Conservation (phyloP, 2,888 invertebrate genomes). For the Asteroscopus sphinx region DNA sequence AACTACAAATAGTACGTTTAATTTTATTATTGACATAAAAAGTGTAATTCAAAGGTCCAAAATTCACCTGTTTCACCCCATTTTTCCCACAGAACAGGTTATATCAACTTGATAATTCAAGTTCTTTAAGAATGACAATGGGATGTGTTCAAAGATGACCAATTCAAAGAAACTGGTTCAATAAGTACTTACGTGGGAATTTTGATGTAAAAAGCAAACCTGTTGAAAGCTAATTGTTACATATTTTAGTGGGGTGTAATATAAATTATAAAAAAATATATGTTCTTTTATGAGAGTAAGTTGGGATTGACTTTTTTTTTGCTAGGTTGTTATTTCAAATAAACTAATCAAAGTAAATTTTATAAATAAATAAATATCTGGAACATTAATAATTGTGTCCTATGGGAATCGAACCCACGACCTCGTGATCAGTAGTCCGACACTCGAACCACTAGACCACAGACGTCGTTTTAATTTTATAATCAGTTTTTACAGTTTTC, state of each 20-base stretch:
- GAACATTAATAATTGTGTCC: too few species aligned
- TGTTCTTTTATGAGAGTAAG: too few species aligned
- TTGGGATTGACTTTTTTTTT: too few species aligned
- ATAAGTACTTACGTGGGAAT: conserved; percentile 56
- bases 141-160: conserved; percentile 43
- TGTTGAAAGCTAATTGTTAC: conserved; percentile 29
- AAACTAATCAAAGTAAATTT: too few species aligned
- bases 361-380: too few species aligned
- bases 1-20: conserved; percentile 7
- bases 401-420: too few species aligned
- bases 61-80: conserved; percentile 58
- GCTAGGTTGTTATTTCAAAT: too few species aligned
- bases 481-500: too few species aligned
- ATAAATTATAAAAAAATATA: neutral
- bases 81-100: conserved; percentile 42
- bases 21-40: conserved; percentile 18
- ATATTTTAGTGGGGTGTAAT: conserved; percentile 8
- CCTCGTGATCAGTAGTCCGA: too few species aligned
- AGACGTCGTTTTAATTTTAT: too few species aligned
- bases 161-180: conserved; percentile 50
- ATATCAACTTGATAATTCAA: conserved; percentile 33
- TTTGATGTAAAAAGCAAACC: conserved; percentile 36
- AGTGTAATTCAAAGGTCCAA: conserved; percentile 10
- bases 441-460: too few species aligned
- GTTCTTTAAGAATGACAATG: conserved; percentile 51